These are phyloP conservation scores for Opisthograptis luteolata DNA, from an alignment of 2,888 invertebrate species.

Conservation along the genomic window DNA sequence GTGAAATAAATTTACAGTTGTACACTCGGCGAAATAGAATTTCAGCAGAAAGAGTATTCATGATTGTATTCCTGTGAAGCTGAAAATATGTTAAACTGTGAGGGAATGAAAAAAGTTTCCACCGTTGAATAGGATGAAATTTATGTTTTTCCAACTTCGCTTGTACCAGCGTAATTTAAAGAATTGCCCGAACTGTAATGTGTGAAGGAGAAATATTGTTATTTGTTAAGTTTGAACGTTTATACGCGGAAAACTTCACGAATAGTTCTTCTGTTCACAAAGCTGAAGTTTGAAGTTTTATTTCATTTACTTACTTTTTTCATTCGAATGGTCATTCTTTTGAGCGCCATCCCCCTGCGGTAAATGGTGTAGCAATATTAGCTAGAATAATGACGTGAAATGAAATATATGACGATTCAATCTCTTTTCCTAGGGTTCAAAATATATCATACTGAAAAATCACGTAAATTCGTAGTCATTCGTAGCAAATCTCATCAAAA, in stretches of 20 bases:
- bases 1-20: conserved; percentile 26
- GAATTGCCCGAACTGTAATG: conserved; percentile 24
- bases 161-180: conserved; percentile 27
- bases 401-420: too few relatives aligned
- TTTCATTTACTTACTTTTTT: too few relatives aligned
- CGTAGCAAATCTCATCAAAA: too few relatives aligned
- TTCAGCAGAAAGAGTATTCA: conserved; percentile 29
- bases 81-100: conserved; percentile 32
- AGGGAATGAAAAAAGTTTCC: conserved; percentile 32
- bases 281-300: neutral
- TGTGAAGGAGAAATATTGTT: conserved; percentile 24
- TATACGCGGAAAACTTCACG: conserved; percentile 5
- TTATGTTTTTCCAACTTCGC: conserved; percentile 27
- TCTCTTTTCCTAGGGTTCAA: too few relatives aligned
- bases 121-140: conserved; percentile 25
- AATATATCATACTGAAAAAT: too few relatives aligned
- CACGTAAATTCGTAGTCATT: too few relatives aligned
- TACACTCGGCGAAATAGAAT: conserved; percentile 25
- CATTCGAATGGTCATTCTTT: too few relatives aligned
- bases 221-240: conserved; percentile 24
- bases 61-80: conserved; percentile 30
- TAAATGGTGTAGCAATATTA: too few relatives aligned
- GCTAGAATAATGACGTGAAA: too few relatives aligned
- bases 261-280: conserved; percentile 7
- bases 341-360: too few relatives aligned